phyloP scores from a whole-genome alignment of 2,888 invertebrate species.

The Tetranychus piercei region DNA sequence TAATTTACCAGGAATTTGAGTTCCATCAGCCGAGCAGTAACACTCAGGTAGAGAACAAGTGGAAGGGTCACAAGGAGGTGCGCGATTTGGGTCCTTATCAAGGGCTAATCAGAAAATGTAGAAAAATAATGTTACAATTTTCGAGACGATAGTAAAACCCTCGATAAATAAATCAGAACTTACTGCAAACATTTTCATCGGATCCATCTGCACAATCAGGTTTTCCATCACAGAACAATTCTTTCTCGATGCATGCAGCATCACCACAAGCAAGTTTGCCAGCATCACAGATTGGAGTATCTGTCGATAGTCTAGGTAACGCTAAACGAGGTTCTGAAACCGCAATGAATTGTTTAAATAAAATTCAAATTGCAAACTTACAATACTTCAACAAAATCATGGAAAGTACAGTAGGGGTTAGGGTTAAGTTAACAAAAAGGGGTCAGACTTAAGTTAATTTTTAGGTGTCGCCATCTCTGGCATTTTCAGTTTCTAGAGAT shows the following conservation, averaged over 20 bases:
- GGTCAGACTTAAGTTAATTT: no score
- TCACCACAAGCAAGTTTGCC: conserved; percentile 77
- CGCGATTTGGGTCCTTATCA: conserved; percentile 31
- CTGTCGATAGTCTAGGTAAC: conserved; percentile 70
- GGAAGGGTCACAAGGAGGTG: conserved; percentile 30
- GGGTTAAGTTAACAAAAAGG: no score
- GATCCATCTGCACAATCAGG: conserved; percentile 82
- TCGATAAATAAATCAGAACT: conserved; percentile 39
- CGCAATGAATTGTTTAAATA: conserved; percentile 11
- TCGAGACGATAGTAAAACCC: not conserved
- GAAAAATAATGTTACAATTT: not conserved
- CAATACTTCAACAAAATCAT: not conserved
- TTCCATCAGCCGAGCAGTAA: conserved; percentile 32
- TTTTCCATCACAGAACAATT: conserved; percentile 79
- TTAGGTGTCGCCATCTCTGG: no score
- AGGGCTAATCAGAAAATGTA: not conserved
- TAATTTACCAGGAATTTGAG: conserved; percentile 30
- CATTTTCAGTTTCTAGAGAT: no score
- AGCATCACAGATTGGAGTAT: conserved; percentile 75
- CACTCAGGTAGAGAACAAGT: conserved; percentile 31
- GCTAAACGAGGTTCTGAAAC: conserved; percentile 66
- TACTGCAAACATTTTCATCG: conserved; percentile 85
- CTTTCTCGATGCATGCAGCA: conserved; percentile 75
- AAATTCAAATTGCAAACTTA: not conserved
- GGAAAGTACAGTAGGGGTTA: no score